Evolutionary conservation across 2,113 vertebrate species (phyloP), one percentile per base, ranked within the genome.

Genomic region (Azemiops feae): DNA sequence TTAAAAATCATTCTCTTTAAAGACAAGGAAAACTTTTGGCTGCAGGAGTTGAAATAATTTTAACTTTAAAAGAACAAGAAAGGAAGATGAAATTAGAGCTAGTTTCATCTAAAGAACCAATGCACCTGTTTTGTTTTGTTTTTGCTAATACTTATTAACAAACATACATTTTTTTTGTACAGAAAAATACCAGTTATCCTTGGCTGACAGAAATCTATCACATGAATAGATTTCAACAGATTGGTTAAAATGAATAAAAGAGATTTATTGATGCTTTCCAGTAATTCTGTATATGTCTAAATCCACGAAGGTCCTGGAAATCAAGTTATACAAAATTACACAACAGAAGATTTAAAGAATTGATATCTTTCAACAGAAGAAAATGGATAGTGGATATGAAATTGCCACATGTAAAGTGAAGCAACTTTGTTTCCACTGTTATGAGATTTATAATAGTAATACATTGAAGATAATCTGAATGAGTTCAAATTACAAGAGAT

Each of bases 1-100:
- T 94, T 96, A 93, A 89, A 95, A 94, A 93, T 92, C 20, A 50
- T 54, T 43, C n/a, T 93, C 85, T 94, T 96, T 91, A 96, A 97
- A 96, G 55, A 87, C 39, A 74, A 87, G 16, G 9, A 18, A 20
- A 54, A 0, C 0, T 5, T 95, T 89, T 95, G 95, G 39, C 93
- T 89, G 2, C 45, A 81, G 74, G 88, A 96, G 96, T 93, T 85
- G 0, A 95, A 96, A 96, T 89, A 89, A 95, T 87, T 96, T 94
- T 2, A 88, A 95, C 96, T 95, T n/a, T 55, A 88, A 93, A 88
- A 1, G 12, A 12, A 57, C 92, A 85, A 43, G 55, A 95, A 96
- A 93, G 55, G 89, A 93, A 88, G 8, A 18, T 95, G 47, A 94
- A 95, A 92, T 93, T 69, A 47, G 58, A 95, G 93, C 34, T 81